Conservation (phyloP, 2,888 invertebrate species). For the Hyposoter dolosus region DNA sequence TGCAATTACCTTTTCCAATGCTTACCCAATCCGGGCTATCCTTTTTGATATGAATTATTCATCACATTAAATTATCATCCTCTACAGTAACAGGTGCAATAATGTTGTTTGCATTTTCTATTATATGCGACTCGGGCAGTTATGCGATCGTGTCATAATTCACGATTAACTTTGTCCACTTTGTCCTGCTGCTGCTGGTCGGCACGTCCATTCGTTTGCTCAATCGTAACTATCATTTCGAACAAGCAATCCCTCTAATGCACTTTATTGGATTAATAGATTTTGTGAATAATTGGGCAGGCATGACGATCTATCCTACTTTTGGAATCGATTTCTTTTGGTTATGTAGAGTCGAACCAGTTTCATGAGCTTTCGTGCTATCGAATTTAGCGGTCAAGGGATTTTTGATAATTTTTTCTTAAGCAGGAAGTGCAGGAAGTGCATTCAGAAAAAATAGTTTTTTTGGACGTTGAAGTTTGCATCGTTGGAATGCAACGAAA, state of each 20-base stretch:
- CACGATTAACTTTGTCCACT: neutral
- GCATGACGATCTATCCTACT: too few species aligned
- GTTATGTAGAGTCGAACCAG: too few species aligned
- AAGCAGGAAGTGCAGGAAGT: too few species aligned
- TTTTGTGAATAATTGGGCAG: too few species aligned
- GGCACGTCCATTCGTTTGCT: neutral
- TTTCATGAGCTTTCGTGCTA: too few species aligned
- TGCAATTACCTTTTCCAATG: constrained; percentile 9
- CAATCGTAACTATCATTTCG: neutral
- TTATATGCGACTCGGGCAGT: neutral
- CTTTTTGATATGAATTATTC: neutral
- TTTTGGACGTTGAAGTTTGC: too few species aligned
- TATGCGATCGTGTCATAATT: neutral
- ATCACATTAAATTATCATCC: constrained; percentile 3
- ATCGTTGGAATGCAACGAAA: too few species aligned
- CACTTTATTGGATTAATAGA: neutral
- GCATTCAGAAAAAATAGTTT: too few species aligned
- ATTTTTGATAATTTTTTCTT: too few species aligned
- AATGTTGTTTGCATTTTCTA: neutral
- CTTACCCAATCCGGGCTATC: neutral
- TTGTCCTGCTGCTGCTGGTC: neutral
- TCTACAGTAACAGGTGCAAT: neutral
- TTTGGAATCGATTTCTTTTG: too few species aligned
- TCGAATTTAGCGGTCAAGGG: too few species aligned
- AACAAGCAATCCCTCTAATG: neutral